Percentiles rank a stretch among this genome's conserved stretches.
Conservation (phyloP, 2,797 vertebrate species). For the Lindbergichthys nudifrons region DNA sequence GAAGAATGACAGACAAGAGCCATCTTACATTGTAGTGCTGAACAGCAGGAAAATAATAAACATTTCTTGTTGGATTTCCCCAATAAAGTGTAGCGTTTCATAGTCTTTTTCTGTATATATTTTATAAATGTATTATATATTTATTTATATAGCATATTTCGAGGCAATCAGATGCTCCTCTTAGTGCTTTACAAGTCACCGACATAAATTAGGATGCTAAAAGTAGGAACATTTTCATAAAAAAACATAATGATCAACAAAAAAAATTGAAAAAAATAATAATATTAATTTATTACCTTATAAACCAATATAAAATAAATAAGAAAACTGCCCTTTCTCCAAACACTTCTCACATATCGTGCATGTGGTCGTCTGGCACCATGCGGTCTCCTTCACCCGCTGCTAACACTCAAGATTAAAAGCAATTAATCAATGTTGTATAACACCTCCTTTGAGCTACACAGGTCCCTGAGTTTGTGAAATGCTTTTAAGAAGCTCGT, state of each 20-base stretch:
- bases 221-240: too few species aligned
- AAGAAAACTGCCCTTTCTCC: background rate
- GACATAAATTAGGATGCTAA: too few species aligned
- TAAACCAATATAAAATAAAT: too few species aligned
- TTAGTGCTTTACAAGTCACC: too few species aligned
- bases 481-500: constrained; percentile 32
- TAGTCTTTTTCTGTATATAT: background rate
- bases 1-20: constrained; percentile 21
- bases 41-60: background rate
- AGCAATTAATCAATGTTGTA: constrained; percentile 15
- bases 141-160: too few species aligned
- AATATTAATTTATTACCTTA: too few species aligned
- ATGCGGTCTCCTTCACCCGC: background rate
- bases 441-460: constrained; percentile 6
- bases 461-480: background rate
- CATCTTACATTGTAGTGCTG: background rate
- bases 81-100: background rate
- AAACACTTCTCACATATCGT: background rate
- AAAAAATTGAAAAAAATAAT: too few species aligned
- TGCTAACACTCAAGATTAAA: background rate
- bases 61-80: background rate
- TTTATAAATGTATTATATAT: too few species aligned
- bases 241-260: too few species aligned
- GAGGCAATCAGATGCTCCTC: too few species aligned
- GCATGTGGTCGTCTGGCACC: background rate